Percentiles rank a stretch among this genome's conserved stretches.
Evolutionary conservation across 2,797 vertebrate genomes (phyloP).

Genomic region (Spinus olivaceus): DNA sequence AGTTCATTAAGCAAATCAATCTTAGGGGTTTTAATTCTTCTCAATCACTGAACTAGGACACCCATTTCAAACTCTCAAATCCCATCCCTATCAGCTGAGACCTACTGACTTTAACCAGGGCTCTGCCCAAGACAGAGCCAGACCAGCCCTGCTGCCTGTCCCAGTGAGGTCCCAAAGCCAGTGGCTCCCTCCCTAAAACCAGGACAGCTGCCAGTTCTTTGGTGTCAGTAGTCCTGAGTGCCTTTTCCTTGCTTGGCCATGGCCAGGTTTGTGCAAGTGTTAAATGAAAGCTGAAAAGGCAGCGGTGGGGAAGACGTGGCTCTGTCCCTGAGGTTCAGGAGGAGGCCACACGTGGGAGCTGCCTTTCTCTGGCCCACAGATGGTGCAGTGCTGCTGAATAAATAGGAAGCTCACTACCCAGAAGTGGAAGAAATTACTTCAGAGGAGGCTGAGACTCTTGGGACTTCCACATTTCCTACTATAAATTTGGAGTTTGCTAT

Average conservation of each 20-base stretch:
- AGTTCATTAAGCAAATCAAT: neutral
- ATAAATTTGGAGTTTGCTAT: constrained; percentile 14
- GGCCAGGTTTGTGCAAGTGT: neutral
- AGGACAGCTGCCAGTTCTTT: neutral
- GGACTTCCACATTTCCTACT: neutral
- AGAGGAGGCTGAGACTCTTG: neutral
- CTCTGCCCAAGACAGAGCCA: neutral
- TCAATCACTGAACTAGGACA: neutral
- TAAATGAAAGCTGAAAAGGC: neutral
- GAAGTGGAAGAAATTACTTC: constrained; percentile 33
- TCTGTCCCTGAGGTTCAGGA: neutral
- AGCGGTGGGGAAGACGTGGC: accelerated
- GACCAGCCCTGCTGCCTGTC: neutral
- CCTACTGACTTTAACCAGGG: neutral
- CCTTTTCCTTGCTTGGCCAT: neutral
- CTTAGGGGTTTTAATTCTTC: neutral
- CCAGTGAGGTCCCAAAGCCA: neutral
- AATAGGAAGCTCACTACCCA: constrained; percentile 20
- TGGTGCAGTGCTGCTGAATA: neutral
- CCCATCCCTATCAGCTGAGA: neutral
- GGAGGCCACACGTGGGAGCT: neutral
- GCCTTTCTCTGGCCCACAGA: neutral
- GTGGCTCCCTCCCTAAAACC: neutral
- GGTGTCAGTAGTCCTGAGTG: neutral
- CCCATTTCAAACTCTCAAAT: neutral